These are phyloP conservation scores for Platycnemis pennipes DNA, from an alignment of 2,888 invertebrate genomes.

Conservation along the genomic window DNA sequence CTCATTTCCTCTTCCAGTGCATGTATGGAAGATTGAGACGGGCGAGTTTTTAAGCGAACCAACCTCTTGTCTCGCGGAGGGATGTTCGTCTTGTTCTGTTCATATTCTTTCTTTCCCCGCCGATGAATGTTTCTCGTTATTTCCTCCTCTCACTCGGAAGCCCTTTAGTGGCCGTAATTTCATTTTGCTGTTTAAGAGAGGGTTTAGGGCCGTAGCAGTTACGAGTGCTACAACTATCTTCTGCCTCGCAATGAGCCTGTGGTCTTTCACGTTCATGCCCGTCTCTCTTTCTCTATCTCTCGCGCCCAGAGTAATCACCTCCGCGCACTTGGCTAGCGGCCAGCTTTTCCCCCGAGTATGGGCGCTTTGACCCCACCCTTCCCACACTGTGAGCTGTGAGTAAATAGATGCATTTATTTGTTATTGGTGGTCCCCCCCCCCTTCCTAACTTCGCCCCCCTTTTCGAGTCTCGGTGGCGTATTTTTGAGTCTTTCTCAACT, in stretches of 20 bases:
- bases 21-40: background rate
- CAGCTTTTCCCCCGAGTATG: background rate
- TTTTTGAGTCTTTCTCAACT: constrained; percentile 43
- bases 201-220: constrained; percentile 24
- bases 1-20: constrained; percentile 44
- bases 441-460: background rate
- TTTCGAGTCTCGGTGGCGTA: background rate
- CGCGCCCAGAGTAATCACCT: constrained; percentile 54
- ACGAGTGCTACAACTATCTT: constrained; percentile 12
- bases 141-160: background rate
- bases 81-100: background rate
- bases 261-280: background rate
- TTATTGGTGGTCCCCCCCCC: constrained; percentile 5
- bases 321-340: constrained; percentile 30
- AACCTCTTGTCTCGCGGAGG: background rate
- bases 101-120: background rate
- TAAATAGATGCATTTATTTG: constrained; percentile 62
- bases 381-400: constrained; percentile 12
- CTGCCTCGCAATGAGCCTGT: background rate
- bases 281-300: constrained; percentile 26
- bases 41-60: background rate
- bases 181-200: background rate
- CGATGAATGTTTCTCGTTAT: background rate
- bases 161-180: background rate
- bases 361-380: constrained; percentile 43